These are phyloP conservation scores for Sebastes matsubarae DNA, from an alignment of 2,797 vertebrate species.

Conservation along the genomic window DNA sequence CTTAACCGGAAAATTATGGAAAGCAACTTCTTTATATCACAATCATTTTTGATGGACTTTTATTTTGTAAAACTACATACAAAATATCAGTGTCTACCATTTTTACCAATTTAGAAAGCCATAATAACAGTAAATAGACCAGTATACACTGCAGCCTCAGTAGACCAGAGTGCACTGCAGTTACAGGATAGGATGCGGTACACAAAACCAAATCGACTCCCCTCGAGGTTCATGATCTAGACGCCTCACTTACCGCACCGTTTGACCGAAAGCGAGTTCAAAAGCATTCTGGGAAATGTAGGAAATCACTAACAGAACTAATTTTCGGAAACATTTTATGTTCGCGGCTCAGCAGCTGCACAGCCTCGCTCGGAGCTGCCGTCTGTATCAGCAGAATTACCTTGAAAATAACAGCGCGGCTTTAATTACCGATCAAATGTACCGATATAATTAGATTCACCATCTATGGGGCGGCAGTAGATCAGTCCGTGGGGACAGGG, in stretches of 20 bases:
- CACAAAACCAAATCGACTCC: neutral
- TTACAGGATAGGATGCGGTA: neutral
- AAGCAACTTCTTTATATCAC: too few relatives aligned
- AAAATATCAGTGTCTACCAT: neutral
- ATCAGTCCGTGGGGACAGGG: rapidly evolving
- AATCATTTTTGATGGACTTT: neutral
- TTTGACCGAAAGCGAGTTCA: neutral
- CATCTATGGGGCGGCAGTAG: too few relatives aligned
- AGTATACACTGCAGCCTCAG: neutral
- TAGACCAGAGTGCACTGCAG: neutral
- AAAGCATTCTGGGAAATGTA: neutral
- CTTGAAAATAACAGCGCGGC: too few relatives aligned
- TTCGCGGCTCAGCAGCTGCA: too few relatives aligned
- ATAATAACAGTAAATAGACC: neutral
- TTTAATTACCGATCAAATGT: too few relatives aligned
- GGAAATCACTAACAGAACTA: neutral
- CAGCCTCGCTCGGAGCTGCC: too few relatives aligned
- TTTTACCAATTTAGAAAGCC: neutral
- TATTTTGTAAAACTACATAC: neutral
- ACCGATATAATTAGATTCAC: too few relatives aligned
- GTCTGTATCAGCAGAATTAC: too few relatives aligned
- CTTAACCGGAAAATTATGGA: neutral
- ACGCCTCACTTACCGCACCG: neutral
- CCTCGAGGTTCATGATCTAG: neutral
- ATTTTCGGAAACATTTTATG: neutral